These are phyloP conservation scores for Oryzias woworae DNA, from an alignment of 2,113 vertebrate genomes.

Conservation along the genomic window DNA sequence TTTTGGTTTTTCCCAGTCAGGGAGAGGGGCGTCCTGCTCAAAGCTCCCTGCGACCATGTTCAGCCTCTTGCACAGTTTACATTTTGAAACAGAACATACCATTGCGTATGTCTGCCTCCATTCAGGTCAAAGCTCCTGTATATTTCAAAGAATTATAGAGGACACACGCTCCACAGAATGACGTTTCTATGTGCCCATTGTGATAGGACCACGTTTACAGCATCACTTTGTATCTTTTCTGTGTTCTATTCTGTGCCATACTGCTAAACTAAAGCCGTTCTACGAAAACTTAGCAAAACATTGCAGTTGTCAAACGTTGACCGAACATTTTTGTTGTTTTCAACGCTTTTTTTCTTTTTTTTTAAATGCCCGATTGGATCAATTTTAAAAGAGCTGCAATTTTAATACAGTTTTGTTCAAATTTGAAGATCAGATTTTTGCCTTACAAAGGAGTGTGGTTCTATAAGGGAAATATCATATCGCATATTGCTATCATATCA, in stretches of 20 bases:
- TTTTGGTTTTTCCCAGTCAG: conserved; percentile 56
- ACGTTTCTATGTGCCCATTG: conserved; percentile 39
- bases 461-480: conserved; percentile 56
- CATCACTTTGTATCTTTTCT: conserved; percentile 63
- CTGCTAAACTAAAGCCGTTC: conserved; percentile 49
- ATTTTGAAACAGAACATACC: conserved; percentile 77
- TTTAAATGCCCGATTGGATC: conserved; percentile 47
- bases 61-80: conserved; percentile 80
- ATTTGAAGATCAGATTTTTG: conserved; percentile 60
- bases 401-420: conserved; percentile 53
- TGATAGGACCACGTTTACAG: conserved; percentile 75
- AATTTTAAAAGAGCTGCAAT: conserved; percentile 45
- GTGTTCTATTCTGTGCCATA: conserved; percentile 60
- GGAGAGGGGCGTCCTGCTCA: conserved; percentile 53
- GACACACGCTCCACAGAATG: conserved; percentile 24
- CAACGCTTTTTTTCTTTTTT: conserved; percentile 40
- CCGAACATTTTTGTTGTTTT: conserved; percentile 53
- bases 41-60: conserved; percentile 72
- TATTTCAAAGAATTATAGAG: conserved; percentile 61
- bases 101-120: conserved; percentile 75
- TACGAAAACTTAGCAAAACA: conserved; percentile 37
- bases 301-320: conserved; percentile 36
- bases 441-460: conserved; percentile 61
- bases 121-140: conserved; percentile 75
- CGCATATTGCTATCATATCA: conserved; percentile 41